Base-by-base conservation (phyloP, 2,113 vertebrate genomes). In the Mustela nigripes region DNA sequence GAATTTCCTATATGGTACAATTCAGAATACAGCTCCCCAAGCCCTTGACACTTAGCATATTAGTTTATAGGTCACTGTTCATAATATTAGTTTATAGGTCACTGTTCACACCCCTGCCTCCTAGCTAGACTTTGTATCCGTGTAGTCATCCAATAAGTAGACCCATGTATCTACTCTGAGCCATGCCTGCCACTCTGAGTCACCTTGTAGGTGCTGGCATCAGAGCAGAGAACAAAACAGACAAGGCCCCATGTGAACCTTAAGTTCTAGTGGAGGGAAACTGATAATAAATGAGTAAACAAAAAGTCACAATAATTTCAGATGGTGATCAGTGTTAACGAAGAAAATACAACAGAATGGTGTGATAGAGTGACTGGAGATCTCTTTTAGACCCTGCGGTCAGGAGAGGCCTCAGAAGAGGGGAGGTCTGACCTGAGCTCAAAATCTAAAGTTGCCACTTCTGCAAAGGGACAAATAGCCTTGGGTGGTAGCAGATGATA, bases 1-100 rank as follows among this genome's bases (percentile, higher is more conserved):
- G 31, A 91, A 91, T 97, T 95, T 92, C 69, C 91, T 74, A 5
- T 81, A 33, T 69, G 2, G 16, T 92, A 67, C 33, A 96, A 73
- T 81, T 89, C 85, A 86, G 56, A 95, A 58, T 71, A 48, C 7
- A 73, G 62, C 36, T 83, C 26, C 22, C 81, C 87, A 89, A 92
- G 10, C 12, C 92, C 18, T 56, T 67, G 48, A 28, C 56, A 82
- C 15, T 73, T 91, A 90, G 69, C 11, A 33, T 6, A 48, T 86
- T 39, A 33, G 67, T 93, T 62, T 79, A 80, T 84, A 60, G 67
- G 69, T 58, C 74, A 82, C n/a, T 56, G 36, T 86, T 53, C 36
- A 74, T 16, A 50, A 28, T 8, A 48, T 86, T 39, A 33, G 65
- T 93, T 62, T 79, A 79, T 84, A 60, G 67, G 62, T 58, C 74